Base-by-base conservation (phyloP, 2,113 vertebrate genomes). In the Pangasianodon hypophthalmus region DNA sequence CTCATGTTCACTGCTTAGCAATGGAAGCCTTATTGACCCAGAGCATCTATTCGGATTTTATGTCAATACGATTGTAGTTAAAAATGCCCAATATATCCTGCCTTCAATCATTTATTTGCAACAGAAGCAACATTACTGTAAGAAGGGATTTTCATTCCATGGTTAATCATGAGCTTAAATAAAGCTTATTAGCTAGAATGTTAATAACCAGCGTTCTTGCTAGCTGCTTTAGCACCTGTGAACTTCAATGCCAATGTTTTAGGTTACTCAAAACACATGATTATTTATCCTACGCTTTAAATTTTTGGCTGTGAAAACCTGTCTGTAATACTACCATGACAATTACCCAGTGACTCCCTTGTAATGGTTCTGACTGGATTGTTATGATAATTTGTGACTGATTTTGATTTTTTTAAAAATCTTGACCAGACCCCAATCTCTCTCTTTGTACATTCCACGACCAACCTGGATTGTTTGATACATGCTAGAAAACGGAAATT, bases 401-500 rank as follows among this genome's bases (percentile, higher is more conserved):
- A 26, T 46, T 77, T 44, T 26, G n/a, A 37, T 18, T 67, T 13
- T 21, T 24, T 62, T 1, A 24, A 60, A 60, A 4, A 69, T 80
- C 75, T 50, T 37, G 2, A n/a, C 29, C 24, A 52, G 29, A 58
- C 18, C n/a, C n/a, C 52, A 41, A 37, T 83, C 16, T 46, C 21
- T 24, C 56, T 3, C 9, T 10, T 32, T 37, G 13, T 14, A 44
- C 32, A 5, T 77, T 77, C 73, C 10, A 48, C 9, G 2, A 41
- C 16, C 7, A 1, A 26, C 24, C 73, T 26, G 73, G 73, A 77
- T 48, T 77, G 73, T 48, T 77, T 67, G 84, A 81, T 85, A 73
- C 89, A 92, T 90, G 90, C 92, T 92, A 71, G 73, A 86, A 21
- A 88, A 60, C 29, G 54, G 90, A 67, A 87, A 71, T 86, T 88